These are phyloP conservation scores for Narcine bancroftii DNA, from an alignment of 2,113 vertebrate genomes.

Conservation along the genomic window DNA sequence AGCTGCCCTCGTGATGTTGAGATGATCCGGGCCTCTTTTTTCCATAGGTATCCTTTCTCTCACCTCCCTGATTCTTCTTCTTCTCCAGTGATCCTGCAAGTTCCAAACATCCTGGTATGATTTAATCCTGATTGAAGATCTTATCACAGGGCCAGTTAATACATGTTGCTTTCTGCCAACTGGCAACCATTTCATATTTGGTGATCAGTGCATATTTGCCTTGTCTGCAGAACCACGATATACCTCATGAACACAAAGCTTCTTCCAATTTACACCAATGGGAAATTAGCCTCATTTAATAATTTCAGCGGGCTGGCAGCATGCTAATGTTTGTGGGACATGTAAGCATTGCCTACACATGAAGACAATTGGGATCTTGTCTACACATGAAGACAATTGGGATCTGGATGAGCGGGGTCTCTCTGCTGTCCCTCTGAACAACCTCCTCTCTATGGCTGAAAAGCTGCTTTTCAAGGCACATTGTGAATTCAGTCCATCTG, in stretches of 20 bases:
- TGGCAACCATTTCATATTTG: neutral
- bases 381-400: neutral
- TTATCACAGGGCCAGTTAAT: neutral
- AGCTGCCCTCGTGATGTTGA: too few species aligned
- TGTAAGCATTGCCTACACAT: neutral
- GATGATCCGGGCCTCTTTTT: neutral
- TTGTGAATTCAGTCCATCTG: too few species aligned
- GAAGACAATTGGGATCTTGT: neutral
- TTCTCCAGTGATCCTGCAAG: neutral
- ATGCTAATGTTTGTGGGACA: neutral
- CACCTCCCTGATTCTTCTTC: neutral
- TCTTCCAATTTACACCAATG: conserved; percentile 6
- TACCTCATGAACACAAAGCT: neutral
- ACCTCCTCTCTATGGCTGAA: too few species aligned
- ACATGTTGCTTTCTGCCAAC: neutral
- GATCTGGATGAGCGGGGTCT: too few species aligned
- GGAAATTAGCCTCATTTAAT: neutral
- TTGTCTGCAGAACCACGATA: neutral
- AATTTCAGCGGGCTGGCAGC: neutral
- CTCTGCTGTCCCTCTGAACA: too few species aligned
- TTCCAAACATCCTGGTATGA: neutral
- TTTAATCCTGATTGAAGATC: neutral
- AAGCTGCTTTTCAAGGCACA: too few species aligned
- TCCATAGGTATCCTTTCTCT: neutral
- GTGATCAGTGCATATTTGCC: neutral